A percentile compares a stretch with the other conserved stretches of the same genome.
Conservation (phyloP, 2,113 vertebrate genomes). For the Dromiciops gliroides region DNA sequence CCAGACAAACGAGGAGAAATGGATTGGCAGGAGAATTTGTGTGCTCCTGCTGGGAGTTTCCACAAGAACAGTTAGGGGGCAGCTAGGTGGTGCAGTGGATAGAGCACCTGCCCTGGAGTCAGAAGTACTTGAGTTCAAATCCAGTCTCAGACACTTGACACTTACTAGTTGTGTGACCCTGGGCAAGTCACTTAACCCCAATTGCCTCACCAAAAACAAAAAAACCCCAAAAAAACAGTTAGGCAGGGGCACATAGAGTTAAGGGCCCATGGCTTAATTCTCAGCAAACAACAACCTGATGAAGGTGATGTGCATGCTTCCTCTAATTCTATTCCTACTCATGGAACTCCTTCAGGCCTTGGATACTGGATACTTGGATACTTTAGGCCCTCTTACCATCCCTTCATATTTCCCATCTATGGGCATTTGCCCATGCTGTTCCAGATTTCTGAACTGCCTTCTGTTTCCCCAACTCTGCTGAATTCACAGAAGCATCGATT, state of each 20-base stretch:
- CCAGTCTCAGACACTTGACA: too few species aligned
- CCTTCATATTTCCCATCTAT: background rate
- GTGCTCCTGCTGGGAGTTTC: background rate
- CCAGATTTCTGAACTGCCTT: background rate
- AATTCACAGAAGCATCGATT: background rate
- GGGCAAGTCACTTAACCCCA: too few species aligned
- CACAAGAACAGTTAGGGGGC: background rate
- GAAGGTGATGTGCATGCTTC: background rate
- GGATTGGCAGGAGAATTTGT: background rate
- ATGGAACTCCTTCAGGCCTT: background rate
- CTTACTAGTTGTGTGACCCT: too few species aligned
- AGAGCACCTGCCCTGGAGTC: too few species aligned
- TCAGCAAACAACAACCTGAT: background rate
- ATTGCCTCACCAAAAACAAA: too few species aligned
- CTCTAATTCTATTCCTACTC: background rate
- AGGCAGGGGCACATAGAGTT: background rate
- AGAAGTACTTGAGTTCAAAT: too few species aligned
- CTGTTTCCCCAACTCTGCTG: background rate
- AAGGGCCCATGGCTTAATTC: background rate
- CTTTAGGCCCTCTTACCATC: background rate
- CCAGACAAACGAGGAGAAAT: background rate
- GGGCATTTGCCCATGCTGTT: background rate
- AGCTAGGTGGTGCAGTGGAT: too few species aligned
- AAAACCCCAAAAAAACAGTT: background rate
- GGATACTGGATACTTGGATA: background rate